Conservation (phyloP, 2,113 vertebrate species). For the Albula goreensis region DNA sequence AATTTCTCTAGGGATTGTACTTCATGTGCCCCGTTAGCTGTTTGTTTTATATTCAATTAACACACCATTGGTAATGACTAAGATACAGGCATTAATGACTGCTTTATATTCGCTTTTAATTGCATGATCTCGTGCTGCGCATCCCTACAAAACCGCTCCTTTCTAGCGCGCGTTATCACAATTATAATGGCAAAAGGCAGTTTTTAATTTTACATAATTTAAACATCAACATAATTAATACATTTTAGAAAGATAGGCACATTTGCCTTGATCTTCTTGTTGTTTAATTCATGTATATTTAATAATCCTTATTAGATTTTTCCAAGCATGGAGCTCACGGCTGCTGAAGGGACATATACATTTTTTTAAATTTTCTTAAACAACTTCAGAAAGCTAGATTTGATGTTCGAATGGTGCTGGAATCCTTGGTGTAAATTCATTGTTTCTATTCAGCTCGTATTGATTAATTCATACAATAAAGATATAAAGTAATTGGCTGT, state of each 20-base stretch:
- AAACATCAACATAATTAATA: constrained; percentile 37
- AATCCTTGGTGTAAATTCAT: background rate
- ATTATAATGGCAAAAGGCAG: constrained; percentile 18
- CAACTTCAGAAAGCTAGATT: background rate
- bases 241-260: constrained; percentile 11
- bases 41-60: constrained; percentile 20
- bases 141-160: background rate
- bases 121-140: constrained; percentile 32
- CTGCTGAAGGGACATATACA: background rate
- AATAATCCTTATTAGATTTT: constrained; percentile 5
- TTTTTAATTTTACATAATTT: constrained; percentile 30
- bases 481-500: background rate
- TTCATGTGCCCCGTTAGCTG: background rate
- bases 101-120: constrained; percentile 34
- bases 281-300: background rate
- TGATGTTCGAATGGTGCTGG: background rate
- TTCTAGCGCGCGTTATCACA: background rate
- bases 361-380: background rate
- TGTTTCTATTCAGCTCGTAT: background rate
- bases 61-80: constrained; percentile 5
- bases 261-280: constrained; percentile 24
- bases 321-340: background rate
- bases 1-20: background rate
- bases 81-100: background rate
- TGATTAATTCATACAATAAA: background rate